Conservation (phyloP, 2,888 invertebrate species). For the Hypsopygia costalis region DNA sequence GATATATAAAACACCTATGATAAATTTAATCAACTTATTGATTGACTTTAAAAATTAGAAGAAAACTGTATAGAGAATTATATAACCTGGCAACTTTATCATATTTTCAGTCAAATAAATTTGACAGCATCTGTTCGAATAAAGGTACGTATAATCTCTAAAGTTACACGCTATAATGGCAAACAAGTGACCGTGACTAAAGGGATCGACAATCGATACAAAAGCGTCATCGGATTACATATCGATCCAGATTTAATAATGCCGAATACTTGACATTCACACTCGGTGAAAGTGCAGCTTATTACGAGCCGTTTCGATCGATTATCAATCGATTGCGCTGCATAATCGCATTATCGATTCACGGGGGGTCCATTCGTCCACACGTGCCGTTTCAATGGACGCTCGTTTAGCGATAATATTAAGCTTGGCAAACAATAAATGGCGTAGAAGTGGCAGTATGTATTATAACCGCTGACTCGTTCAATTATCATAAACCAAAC, state of each 20-base stretch:
- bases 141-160: background rate
- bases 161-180: conserved; percentile 1
- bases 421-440: conserved; percentile 8
- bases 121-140: background rate
- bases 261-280: conserved; percentile 66
- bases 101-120: too few relatives aligned
- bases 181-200: conserved; percentile 52
- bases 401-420: conserved; percentile 23
- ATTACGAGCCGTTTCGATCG: conserved; percentile 49
- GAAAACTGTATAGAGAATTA: too few relatives aligned
- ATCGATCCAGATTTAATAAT: conserved; percentile 57
- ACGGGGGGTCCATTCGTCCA: conserved; percentile 51
- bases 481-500: too few relatives aligned
- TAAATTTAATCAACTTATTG: too few relatives aligned
- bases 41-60: too few relatives aligned
- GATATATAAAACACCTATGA: too few relatives aligned
- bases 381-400: conserved; percentile 30
- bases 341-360: conserved; percentile 63
- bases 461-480: too few relatives aligned
- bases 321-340: conserved; percentile 56
- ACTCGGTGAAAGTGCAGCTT: conserved; percentile 69
- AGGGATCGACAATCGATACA: conserved; percentile 52
- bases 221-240: conserved; percentile 44
- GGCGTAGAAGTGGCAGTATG: background rate
- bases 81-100: too few relatives aligned